phyloP scores from a whole-genome alignment of 2,797 vertebrate species.

The Mormyrops boulengeri region DNA sequence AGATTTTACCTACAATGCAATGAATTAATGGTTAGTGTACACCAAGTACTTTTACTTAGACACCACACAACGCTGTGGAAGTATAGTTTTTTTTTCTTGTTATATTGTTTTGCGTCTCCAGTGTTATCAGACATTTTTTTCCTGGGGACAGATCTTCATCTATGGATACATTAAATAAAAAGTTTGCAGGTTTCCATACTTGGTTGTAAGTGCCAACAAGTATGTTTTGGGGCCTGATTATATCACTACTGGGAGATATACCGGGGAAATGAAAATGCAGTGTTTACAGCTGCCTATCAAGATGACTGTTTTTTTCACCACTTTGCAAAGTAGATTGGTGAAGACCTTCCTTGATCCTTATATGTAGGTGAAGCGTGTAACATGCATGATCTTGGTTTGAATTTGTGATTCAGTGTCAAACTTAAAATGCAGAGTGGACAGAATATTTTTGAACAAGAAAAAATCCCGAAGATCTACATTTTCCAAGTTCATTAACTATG shows the following conservation, averaged over 20 bases:
- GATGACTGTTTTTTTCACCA: not conserved
- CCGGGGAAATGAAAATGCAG: not conserved
- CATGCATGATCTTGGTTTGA: not conserved
- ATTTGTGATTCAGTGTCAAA: not conserved
- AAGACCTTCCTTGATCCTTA: not conserved
- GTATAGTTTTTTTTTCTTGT: not conserved
- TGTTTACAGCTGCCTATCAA: not conserved
- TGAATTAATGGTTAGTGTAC: not conserved
- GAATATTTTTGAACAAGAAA: not conserved
- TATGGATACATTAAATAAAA: not conserved
- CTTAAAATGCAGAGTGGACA: not conserved
- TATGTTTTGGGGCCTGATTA: conserved; percentile 1
- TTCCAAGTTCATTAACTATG: not conserved
- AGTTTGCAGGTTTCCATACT: not conserved
- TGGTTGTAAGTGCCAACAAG: not conserved
- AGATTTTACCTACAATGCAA: not conserved
- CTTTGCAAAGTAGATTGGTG: not conserved
- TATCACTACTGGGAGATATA: not conserved
- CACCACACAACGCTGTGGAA: not conserved
- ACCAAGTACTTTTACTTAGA: not conserved
- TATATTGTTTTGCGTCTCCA: not conserved
- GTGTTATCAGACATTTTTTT: not conserved
- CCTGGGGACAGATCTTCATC: not conserved
- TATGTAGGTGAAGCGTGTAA: not conserved
- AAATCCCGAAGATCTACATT: not conserved